Base-by-base conservation (phyloP, 2,888 invertebrate genomes). In the Tetheella fluctuosa region DNA sequence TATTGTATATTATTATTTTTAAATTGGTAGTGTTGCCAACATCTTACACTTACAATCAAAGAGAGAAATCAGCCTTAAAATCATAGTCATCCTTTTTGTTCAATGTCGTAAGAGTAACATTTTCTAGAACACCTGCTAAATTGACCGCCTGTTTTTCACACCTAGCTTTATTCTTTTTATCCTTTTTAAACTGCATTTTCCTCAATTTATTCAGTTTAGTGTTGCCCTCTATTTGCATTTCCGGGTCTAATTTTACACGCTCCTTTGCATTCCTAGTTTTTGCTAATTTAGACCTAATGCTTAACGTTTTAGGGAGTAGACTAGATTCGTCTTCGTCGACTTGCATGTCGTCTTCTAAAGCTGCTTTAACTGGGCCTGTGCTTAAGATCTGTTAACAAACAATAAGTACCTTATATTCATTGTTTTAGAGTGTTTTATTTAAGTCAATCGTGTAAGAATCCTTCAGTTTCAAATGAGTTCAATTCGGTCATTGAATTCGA, bases 201-300 rank as follows among this genome's bases (percentile, higher is more conserved):
- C 86, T 87, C 37, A 91, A 42, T 71, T 91, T 85, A 61, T 93
- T 93, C 34, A 80, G 84, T 69, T 90, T 92, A 0, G 94, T 86
- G 80, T 96, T 96, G 64, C 97, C 97, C 82, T 96, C 96, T 58
- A 97, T 81, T 56, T 94, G 90, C 93, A 95, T 95, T 79, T 95
- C 94, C 0, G 96, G 95, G 84, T 97, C 95, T 2, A 73, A 62
- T 79, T 95, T 95, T 34, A 80, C 72, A 53, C 80, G 77, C 65
- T 88, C 90, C 1, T 78, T 76, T 17, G 83, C 72, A 69, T 88
- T 88, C 23, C 81, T 83, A 23, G 75, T 81, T 69, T 91, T 91
- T 17, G 84, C 85, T 54, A 89, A 75, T 76, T 88, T 89, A 0
- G 86, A 77, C 62, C 85, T 73, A 64, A 94, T 91, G 74, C 76